Base-by-base conservation (phyloP, 2,113 vertebrate genomes). In the Callaeas wilsoni region DNA sequence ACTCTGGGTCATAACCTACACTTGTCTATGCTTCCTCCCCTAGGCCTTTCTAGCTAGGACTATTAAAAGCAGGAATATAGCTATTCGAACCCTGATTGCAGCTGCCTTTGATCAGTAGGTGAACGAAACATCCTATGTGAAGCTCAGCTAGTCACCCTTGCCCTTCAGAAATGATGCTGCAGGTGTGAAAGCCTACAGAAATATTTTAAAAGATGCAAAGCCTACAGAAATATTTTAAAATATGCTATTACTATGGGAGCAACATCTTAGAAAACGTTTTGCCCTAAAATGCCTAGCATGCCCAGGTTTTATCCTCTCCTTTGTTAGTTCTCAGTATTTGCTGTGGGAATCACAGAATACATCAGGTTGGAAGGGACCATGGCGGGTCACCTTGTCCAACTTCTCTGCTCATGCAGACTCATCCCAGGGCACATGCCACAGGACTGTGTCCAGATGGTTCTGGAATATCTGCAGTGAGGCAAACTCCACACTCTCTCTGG, bases 21-120 rank as follows among this genome's bases (percentile, higher is more conserved):
- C 60, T 30, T 0, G 0, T 19, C 42, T 68, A 0, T 18, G 16
- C 47, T 46, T 63, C 16, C 39, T 70, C 42, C 50, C 25, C 26
- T 22, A 23, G 30, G 62, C 42, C n/a, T 39, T 59, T 55, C 68
- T 29, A 83, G n/a, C 35, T 42, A 60, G 9, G 20, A 17, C 35
- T 35, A 13, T 23, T 60, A 64, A 75, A 82, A 67, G 23, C 15
- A 65, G 42, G 17, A 23, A 9, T 6, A 27, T 0, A 37, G 46
- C n/a, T 62, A 16, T 15, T 18, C 55, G 59, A 46, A 71, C 35
- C 4, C 41, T 77, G 42, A 13, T 19, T 42, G 16, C 27, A 21
- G 15, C 25, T 22, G 9, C 5, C 53, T 44, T 35, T 5, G 23
- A 50, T 37, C 41, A 44, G n/a, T 33, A 25, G 44, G 39, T 22